Base-by-base conservation (phyloP, 2,888 invertebrate species). In the Pachymerium ferrugineum region DNA sequence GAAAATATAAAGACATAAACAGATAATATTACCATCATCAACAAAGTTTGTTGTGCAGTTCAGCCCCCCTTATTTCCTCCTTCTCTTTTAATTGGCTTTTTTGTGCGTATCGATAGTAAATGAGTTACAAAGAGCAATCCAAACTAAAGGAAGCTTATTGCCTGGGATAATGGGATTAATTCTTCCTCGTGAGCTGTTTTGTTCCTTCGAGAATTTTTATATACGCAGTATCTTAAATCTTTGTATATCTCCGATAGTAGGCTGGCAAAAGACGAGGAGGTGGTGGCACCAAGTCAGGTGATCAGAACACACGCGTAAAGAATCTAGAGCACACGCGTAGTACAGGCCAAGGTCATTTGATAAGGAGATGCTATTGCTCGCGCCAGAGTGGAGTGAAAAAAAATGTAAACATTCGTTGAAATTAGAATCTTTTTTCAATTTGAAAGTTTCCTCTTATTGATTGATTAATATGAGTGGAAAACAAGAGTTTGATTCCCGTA, bases 251-350 rank as follows among this genome's bases (percentile, higher is more conserved):
- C 22, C 5, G n/a, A 22, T 47, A 16, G 47, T 47, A 47, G 47
- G 47, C 22, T 47, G 47, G 16, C n/a, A 47, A 47, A 22, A 10
- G 38, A 38, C n/a, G 14, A 38, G 38, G 38, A 38, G 38, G 22
- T 22, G 47, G 47, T 22, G 22, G 47, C 19, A 47, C 16, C 19
- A 16, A 47, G 47, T 47, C 47, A 47, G 47, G 47, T 47, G 47
- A 47, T 47, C 19, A 47, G 47, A 19, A 22, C n/a, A n/a, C n/a
- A n/a, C n/a, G n/a, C n/a, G 47, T 22, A 47, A 22, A 47, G 47
- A 47, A 47, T 47, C 47, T 47, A 47, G 47, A 47, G 47, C 47
- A 47, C 47, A 47, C 47, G 47, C 47, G 47, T 47, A 47, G 47
- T 47, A 22, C 19, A 4, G 47, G 47, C 47, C 47, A 47, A 47